These are phyloP conservation scores for Spodoptera littoralis DNA, from an alignment of 2,888 invertebrate genomes.

Conservation along the genomic window DNA sequence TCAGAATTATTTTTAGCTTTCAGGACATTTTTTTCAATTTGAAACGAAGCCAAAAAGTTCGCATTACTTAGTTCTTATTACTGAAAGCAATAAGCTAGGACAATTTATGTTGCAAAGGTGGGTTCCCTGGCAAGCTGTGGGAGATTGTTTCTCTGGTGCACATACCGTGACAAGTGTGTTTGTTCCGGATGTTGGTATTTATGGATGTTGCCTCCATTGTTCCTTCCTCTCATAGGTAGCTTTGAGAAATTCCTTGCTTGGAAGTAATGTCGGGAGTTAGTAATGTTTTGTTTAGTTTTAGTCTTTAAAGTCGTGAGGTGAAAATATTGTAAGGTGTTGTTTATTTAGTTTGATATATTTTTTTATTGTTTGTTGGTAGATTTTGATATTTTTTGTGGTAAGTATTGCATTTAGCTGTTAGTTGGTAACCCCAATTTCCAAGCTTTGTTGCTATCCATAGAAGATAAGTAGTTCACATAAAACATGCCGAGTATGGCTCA, in stretches of 20 bases:
- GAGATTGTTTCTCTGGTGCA: constrained; percentile 34
- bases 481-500: too few relatives aligned
- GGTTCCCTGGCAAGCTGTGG: constrained; percentile 45
- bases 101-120: constrained; percentile 53
- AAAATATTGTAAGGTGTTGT: constrained; percentile 1
- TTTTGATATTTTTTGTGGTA: too few relatives aligned
- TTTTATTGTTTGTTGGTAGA: too few relatives aligned
- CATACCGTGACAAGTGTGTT: constrained; percentile 56
- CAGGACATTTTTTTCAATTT: constrained; percentile 29
- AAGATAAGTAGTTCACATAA: too few relatives aligned
- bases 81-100: constrained; percentile 49
- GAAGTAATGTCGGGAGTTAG: constrained; percentile 1
- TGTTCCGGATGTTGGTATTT: constrained; percentile 58
- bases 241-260: constrained; percentile 18
- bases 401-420: too few relatives aligned
- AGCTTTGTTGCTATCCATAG: too few relatives aligned
- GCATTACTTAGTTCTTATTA: constrained; percentile 44
- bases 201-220: constrained; percentile 43
- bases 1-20: not conserved
- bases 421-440: too few relatives aligned
- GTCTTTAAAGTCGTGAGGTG: constrained; percentile 7
- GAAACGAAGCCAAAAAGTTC: constrained; percentile 47
- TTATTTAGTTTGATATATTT: too few relatives aligned
- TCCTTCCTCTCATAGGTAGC: constrained; percentile 35
- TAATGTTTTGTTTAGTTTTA: constrained; percentile 17